Evolutionary conservation across 2,113 vertebrate species (phyloP), one percentile per base, ranked within the genome.

Genomic region (Hypomesus transpacificus): DNA sequence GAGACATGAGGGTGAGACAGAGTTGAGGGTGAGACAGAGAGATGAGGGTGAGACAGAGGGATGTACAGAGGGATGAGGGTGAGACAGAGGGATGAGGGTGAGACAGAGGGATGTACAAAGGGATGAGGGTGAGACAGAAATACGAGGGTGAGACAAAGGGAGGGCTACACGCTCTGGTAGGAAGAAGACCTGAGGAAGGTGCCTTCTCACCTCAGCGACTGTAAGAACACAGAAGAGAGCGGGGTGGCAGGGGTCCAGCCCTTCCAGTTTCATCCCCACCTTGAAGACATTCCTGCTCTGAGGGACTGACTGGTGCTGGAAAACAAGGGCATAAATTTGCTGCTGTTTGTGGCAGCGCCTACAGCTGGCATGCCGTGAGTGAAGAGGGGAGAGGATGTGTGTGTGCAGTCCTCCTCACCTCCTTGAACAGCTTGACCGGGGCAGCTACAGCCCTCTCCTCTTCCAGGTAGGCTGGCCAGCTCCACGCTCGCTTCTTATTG

Each of bases 231-330:
- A 99, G 83, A 98, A 97, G 51, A 98, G 91, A 0, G 97, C 96
- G 14, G 96, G 96, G 71, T 98, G 97, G 61, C 94, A 95, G 0
- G 97, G 97, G 82, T 98, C 97, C 74, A 99, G 91, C 0, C 97
- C 97, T 85, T 99, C 97, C 75, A 99, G 86, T 82, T 97, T 98
- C 96, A 97, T 98, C 74, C 97, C 96, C 31, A 94, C 94, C 86
- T 96, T 98, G 86, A 99, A 99, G 52, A 93, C 92, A 3, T 98
- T 99, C 81, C 97, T 95, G 82, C 95, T 98, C 76, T 99, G 97
- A 1, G 97, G 97, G 72, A 99, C 93, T 0, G 95, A 94, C 21
- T 99, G 97, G 79, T 95, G 95, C 97, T 99, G 82, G 17, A 89
- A 83, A 11, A 8, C 85, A 69, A 21, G 77, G 7, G 72, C 51